Evolutionary conservation across 2,888 invertebrate genomes (phyloP), one percentile per base, ranked within the genome.

Genomic region (Leptopilina myrica): DNA sequence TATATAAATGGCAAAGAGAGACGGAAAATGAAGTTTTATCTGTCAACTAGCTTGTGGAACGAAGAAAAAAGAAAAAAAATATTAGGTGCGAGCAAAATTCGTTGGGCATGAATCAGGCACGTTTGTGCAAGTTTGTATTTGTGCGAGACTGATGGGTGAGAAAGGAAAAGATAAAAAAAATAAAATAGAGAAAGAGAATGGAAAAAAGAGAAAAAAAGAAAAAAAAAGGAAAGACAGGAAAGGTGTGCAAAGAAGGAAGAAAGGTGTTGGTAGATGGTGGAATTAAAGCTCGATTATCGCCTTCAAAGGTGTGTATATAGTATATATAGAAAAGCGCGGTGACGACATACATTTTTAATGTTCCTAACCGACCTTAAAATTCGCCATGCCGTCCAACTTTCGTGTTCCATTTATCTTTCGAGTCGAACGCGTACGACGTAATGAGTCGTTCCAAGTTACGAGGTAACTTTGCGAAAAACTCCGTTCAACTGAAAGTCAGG

Each of bases 1-100:
- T 89, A 86, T 89, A 90, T 89, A 90, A 90, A 89, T 89, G 89
- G 89, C 80, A n/a, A 56, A 73, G 80, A 76, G 81, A 64, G 81
- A 79, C 67, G 81, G 79, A 80, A 84, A 86, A 87, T 86, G 85
- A 86, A 86, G 88, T 87, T 89, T 89, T 89, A 89, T 89, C 88
- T 88, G 85, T 81, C 84, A 83, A 78, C 73, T 80, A 56, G 77
- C 56, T 20, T 49, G 77, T 78, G 80, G 46, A 66, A 80, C 76
- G 78, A 14, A 26, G 43, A 46, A 75, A 64, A 76, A 59, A 79
- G 76, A 75, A 65, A 75, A 53, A 66, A 53, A 66, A 53, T 77
- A 66, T 64, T 77, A 40, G 56, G 43, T 49, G 49, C 26, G 56
- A 69, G 40, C 20, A 59, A 66, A 20, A 77, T 66, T 69, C 66